A percentile compares a stretch with the other conserved stretches of the same genome.
phyloP scores from a whole-genome alignment of 2,888 invertebrate genomes.

The Germaria angustata region DNA sequence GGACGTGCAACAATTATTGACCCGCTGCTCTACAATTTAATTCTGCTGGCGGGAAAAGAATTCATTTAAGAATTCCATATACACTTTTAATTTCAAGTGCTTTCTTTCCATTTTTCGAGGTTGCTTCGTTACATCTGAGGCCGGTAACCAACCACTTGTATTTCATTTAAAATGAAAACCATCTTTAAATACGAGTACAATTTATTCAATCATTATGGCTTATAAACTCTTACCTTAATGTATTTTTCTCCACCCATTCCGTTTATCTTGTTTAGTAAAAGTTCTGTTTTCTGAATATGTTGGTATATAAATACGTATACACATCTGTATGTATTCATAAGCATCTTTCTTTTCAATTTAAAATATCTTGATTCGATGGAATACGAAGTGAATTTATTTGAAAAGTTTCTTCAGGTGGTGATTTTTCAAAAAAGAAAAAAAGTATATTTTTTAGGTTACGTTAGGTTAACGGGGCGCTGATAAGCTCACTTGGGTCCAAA shows the following conservation, averaged over 20 bases:
- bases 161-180: constrained; percentile 21
- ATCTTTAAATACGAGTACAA: constrained; percentile 35
- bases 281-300: constrained; percentile 18
- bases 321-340: no score
- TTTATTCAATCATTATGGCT: constrained; percentile 42
- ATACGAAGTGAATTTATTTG: no score
- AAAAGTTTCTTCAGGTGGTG: no score
- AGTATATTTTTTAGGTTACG: no score
- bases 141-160: constrained; percentile 31
- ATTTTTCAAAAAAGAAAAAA: no score
- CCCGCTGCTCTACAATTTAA: constrained; percentile 66
- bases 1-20: constrained; percentile 68
- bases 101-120: constrained; percentile 17
- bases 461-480: no score
- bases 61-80: constrained; percentile 8
- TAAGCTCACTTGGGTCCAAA: no score
- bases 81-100: constrained; percentile 43
- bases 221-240: constrained; percentile 48
- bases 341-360: not conserved
- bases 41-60: not conserved
- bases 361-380: not conserved
- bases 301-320: no score
- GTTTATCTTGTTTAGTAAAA: not conserved
- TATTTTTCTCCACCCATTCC: not conserved
- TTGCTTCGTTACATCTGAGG: constrained; percentile 7